Conservation (phyloP, 2,888 invertebrate species). For the Cephus nigrinus region DNA sequence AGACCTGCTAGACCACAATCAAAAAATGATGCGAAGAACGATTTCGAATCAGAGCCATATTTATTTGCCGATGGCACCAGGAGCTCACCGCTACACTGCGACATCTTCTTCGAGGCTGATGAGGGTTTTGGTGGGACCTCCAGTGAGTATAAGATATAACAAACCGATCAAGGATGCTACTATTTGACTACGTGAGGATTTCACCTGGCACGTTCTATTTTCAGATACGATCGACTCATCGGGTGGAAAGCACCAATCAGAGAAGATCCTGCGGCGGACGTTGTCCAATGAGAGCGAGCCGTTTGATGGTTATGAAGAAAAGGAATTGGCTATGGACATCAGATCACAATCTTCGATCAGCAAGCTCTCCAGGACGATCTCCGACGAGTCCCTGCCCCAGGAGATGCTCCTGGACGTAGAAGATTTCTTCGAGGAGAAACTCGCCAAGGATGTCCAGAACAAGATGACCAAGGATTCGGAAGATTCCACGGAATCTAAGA, state of each 20-base stretch:
- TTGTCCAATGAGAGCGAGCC: constrained; percentile 56
- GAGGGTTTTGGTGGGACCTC: constrained; percentile 19
- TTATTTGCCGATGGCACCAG: constrained; percentile 18
- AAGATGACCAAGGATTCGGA: constrained; percentile 28
- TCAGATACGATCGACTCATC: not conserved
- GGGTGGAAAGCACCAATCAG: constrained; percentile 8
- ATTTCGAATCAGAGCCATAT: constrained; percentile 24
- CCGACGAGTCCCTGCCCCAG: constrained; percentile 59
- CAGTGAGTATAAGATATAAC: constrained; percentile 17
- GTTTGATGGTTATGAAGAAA: constrained; percentile 51
- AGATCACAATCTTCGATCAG: constrained; percentile 19
- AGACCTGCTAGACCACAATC: constrained; percentile 3
- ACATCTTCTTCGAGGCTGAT: constrained; percentile 30
- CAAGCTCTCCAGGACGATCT: constrained; percentile 48
- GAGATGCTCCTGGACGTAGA: constrained; percentile 54
- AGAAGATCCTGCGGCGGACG: constrained; percentile 42
- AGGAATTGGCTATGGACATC: constrained; percentile 40
- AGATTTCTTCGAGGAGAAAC: constrained; percentile 38
- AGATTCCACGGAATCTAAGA: constrained; percentile 11
- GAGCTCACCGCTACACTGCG: constrained; percentile 17
- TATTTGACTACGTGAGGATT: not conserved
- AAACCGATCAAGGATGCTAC: not conserved
- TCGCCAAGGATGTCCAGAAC: constrained; percentile 32
- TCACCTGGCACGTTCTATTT: constrained; percentile 1
- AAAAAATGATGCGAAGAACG: constrained; percentile 16